Base-by-base conservation (phyloP, 2,888 invertebrate genomes). In the Epirrita christyi region DNA sequence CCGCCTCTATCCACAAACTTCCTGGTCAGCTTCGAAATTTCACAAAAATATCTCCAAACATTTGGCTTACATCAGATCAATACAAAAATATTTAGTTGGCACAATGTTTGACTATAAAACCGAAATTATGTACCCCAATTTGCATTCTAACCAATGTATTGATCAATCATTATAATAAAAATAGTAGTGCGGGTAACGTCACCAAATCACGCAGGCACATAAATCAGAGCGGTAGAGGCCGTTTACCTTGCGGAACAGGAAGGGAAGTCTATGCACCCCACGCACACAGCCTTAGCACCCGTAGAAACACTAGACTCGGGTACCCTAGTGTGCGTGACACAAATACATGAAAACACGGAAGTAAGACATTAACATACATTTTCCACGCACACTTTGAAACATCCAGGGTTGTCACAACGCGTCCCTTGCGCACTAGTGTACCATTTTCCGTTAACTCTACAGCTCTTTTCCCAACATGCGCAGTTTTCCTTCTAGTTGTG, bases 231-330 rank as follows among this genome's bases (percentile, higher is more conserved):
- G 21, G 21, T 80, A 67, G 83, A 72, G 89, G 90, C 86, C 90
- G 83, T 87, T 88, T 87, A 88, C 91, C 83, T 86, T 75, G 76
- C 81, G 81, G 78, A 82, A 79, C 83, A 81, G 90, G 90, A 88
- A 90, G 80, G 84, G 66, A 72, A 88, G 91, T 89, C 90, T 87
- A 86, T 92, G 91, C 91, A 92, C 91, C 88, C 86, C 73, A 80
- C 84, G 51, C 83, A 75, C 83, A 82, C 81, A 72, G 49, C 34
- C 63, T 34, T 51, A 55, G 59, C 29, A 4, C 21, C 54, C n/a
- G 15, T 14, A 8, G 15, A 37, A n/a, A 40, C 63, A 47, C 66
- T 36, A 56, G 56, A 56, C 63, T 49, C n/a, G 50, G 42, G 48
- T 54, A 32, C 53, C 51, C 34, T 32, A 53, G 82, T 86, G 84